These are phyloP conservation scores for Acanthis flammea DNA, from an alignment of 2,797 vertebrate species.

Conservation along the genomic window DNA sequence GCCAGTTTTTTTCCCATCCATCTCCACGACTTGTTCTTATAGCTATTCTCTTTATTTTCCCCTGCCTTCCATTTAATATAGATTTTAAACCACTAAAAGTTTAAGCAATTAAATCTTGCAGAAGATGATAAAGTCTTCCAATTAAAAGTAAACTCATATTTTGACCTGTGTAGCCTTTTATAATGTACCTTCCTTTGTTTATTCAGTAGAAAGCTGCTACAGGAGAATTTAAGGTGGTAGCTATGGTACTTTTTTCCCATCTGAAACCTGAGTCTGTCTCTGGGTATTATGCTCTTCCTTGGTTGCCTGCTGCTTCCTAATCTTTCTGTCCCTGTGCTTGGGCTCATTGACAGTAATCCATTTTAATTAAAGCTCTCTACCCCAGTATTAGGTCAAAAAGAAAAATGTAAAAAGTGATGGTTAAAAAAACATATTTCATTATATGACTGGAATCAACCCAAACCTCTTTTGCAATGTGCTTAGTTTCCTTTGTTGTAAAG, in stretches of 20 bases:
- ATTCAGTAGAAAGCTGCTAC: neutral
- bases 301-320: neutral
- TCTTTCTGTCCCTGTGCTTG: neutral
- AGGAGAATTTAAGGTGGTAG: neutral
- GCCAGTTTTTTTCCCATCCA: neutral
- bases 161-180: neutral
- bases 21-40: neutral
- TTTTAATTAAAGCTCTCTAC: neutral
- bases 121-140: neutral
- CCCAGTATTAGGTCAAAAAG: neutral
- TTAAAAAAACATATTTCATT: constrained; percentile 16
- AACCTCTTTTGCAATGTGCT: neutral
- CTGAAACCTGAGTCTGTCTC: neutral
- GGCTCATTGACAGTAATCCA: neutral
- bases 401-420: neutral
- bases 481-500: neutral
- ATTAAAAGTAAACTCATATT: constrained; percentile 9
- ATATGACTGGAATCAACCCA: neutral
- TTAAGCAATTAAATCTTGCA: neutral
- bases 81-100: neutral
- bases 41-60: neutral
- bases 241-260: neutral
- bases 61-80: neutral
- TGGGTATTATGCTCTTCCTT: neutral
- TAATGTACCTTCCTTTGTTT: neutral